Evolutionary conservation across 2,113 vertebrate species (phyloP).

Genomic region (Chionis minor): DNA sequence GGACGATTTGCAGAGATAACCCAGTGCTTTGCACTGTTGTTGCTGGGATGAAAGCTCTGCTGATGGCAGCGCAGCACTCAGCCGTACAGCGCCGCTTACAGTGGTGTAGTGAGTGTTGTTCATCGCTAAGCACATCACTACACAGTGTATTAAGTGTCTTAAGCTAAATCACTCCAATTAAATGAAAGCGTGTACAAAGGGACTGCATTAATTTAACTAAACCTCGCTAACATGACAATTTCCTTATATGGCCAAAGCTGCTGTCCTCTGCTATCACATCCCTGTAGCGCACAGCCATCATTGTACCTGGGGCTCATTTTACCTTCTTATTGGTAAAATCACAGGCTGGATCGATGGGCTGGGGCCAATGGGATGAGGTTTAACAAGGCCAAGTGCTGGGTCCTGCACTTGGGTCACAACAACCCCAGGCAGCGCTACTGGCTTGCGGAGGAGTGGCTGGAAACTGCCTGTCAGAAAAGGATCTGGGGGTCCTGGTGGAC

Average conservation of each 20-base stretch:
- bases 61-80: background rate
- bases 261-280: background rate
- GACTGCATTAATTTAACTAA: background rate
- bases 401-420: too few relatives aligned
- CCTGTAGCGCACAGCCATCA: fast-evolving
- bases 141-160: background rate
- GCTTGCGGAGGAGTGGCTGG: too few relatives aligned
- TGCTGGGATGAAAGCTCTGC: background rate
- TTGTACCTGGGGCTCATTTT: too few relatives aligned
- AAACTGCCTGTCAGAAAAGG: too few relatives aligned
- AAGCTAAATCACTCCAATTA: background rate
- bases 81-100: background rate
- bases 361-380: too few relatives aligned
- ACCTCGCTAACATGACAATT: background rate
- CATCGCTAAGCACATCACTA: background rate
- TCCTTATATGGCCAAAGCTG: background rate
- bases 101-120: background rate
- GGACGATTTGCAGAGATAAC: background rate
- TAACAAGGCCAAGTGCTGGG: too few relatives aligned
- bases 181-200: background rate
- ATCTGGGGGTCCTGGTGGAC: too few relatives aligned
- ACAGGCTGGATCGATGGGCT: too few relatives aligned
- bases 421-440: too few relatives aligned
- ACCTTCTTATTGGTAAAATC: too few relatives aligned
- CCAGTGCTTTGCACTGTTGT: background rate